These are phyloP conservation scores for Dryomyza anilis DNA, from an alignment of 2,888 invertebrate genomes.

Conservation along the genomic window DNA sequence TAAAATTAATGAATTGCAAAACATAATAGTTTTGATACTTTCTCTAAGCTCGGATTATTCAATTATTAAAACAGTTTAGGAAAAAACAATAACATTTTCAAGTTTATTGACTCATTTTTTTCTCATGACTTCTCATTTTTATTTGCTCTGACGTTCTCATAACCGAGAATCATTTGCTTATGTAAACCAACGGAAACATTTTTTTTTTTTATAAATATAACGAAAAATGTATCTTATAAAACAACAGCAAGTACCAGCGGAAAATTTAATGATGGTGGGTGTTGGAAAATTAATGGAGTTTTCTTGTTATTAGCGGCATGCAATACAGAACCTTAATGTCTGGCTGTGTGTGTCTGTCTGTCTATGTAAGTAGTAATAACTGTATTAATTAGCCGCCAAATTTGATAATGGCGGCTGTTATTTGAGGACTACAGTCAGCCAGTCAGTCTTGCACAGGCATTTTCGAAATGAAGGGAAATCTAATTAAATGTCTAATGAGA, in stretches of 20 bases:
- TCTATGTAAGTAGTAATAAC: slow-evolving; percentile 32
- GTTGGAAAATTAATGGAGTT: slow-evolving; percentile 36
- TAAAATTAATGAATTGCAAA: no score
- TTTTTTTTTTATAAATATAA: slow-evolving; percentile 1
- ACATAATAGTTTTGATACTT: no score
- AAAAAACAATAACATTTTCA: no score
- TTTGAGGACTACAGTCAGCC: background rate
- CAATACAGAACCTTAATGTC: background rate
- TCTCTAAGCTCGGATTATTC: no score
- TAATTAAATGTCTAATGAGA: slow-evolving; percentile 33
- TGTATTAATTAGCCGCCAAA: slow-evolving; percentile 33
- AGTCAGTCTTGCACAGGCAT: background rate
- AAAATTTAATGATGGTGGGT: slow-evolving; percentile 33
- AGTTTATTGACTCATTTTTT: no score
- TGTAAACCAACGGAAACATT: slow-evolving; percentile 17
- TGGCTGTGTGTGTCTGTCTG: background rate
- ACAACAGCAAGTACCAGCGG: slow-evolving; percentile 3
- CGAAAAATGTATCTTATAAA: background rate
- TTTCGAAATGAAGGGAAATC: slow-evolving; percentile 26
- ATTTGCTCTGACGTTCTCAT: no score
- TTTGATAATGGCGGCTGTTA: slow-evolving; percentile 12
- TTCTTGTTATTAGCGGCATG: slow-evolving; percentile 35
- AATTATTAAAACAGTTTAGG: no score
- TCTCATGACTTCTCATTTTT: no score
- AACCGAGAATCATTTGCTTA: background rate